These are phyloP conservation scores for Laspeyria flexula DNA, from an alignment of 2,888 invertebrate genomes.

Conservation along the genomic window DNA sequence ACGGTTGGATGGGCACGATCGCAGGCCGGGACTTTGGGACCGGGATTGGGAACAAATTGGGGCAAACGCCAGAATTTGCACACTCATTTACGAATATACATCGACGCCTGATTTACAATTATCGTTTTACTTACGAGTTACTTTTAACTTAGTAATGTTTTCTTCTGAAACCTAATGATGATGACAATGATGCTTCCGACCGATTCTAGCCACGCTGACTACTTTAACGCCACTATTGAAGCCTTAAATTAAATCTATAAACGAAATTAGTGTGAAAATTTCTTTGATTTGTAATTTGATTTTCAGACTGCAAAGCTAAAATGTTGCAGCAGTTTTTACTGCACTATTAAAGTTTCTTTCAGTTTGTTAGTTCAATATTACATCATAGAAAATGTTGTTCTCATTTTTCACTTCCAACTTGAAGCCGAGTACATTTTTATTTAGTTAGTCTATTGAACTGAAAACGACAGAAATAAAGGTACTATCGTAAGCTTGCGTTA, in stretches of 20 bases:
- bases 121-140: slow-evolving; percentile 41
- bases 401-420: too few species aligned
- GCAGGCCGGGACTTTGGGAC: slow-evolving; percentile 33
- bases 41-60: slow-evolving; percentile 65
- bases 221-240: too few species aligned
- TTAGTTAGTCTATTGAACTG: too few species aligned
- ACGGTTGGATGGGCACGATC: slow-evolving; percentile 53
- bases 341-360: slow-evolving; percentile 1
- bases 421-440: too few species aligned
- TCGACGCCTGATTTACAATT: slow-evolving; percentile 53
- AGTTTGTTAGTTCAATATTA: slow-evolving; percentile 6
- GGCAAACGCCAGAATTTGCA: slow-evolving; percentile 62
- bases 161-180: too few species aligned
- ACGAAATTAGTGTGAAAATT: too few species aligned
- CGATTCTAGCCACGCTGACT: too few species aligned
- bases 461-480: too few species aligned
- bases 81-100: slow-evolving; percentile 65
- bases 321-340: neutral
- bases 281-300: neutral
- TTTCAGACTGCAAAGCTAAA: neutral
- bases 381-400: neutral
- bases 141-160: slow-evolving; percentile 31
- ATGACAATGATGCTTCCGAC: too few species aligned
- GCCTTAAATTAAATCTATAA: too few species aligned
- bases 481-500: too few species aligned